phyloP scores from a whole-genome alignment of 2,888 invertebrate genomes.

The Exephanes ischioxanthus region DNA sequence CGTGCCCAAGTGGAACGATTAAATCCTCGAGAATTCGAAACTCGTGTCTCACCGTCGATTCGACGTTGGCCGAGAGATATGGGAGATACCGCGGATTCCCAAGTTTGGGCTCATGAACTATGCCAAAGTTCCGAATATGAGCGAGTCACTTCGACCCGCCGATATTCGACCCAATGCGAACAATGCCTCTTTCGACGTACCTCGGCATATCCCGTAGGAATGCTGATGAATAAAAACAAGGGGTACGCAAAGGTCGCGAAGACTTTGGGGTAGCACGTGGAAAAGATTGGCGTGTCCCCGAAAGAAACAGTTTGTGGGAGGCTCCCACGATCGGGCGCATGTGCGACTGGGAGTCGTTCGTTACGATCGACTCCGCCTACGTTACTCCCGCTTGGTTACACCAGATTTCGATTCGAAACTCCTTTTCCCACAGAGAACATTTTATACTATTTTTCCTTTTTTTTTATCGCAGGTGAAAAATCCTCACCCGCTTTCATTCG shows the following conservation, averaged over 20 bases:
- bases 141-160: slow-evolving; percentile 6
- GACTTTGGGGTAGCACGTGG: slow-evolving; percentile 23
- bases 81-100: slow-evolving; percentile 12
- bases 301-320: slow-evolving; percentile 74
- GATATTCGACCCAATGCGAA: slow-evolving; percentile 9
- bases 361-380: slow-evolving; percentile 80
- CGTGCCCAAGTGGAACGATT: slow-evolving; percentile 15
- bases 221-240: background rate
- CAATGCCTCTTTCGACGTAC: slow-evolving; percentile 27
- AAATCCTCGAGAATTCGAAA: slow-evolving; percentile 54
- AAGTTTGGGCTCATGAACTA: slow-evolving; percentile 49
- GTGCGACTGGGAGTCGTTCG: slow-evolving; percentile 74
- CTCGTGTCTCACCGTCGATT: slow-evolving; percentile 53
- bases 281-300: slow-evolving; percentile 21
- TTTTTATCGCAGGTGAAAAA: too few species aligned
- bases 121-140: slow-evolving; percentile 40
- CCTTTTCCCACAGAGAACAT: background rate
- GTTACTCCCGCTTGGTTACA: slow-evolving; percentile 63
- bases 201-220: background rate
- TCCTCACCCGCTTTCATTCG: too few species aligned
- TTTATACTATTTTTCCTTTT: background rate
- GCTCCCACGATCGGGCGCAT: slow-evolving; percentile 78
- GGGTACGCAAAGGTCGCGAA: background rate
- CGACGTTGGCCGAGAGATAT: slow-evolving; percentile 10
- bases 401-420: slow-evolving; percentile 1